Conservation (phyloP, 1,140 invertebrate species). For the Magallana angulata region DNA sequence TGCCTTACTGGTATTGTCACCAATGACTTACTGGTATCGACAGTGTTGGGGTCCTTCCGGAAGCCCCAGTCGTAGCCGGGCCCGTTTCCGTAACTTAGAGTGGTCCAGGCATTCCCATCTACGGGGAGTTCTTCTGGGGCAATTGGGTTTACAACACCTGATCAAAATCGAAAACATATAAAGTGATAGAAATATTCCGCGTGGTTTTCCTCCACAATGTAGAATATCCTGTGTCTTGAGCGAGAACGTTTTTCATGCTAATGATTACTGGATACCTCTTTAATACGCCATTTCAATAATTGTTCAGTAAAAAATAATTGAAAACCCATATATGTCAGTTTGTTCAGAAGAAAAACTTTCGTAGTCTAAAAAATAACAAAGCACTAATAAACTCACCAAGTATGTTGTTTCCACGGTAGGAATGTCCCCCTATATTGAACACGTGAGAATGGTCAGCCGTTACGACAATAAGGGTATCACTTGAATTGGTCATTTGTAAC, state of each 20-base stretch:
- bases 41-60: conserved; percentile 71
- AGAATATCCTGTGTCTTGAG: no score
- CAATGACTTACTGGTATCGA: conserved; percentile 65
- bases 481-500: conserved; percentile 81
- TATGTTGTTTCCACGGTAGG: conserved; percentile 73
- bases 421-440: conserved; percentile 74
- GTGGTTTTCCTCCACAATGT: no score
- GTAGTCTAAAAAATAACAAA: no score
- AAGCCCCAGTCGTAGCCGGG: conserved; percentile 73
- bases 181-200: no score
- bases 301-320: background rate
- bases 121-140: conserved; percentile 52
- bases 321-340: background rate
- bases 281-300: no score
- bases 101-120: conserved; percentile 74
- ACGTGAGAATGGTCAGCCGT: conserved; percentile 90
- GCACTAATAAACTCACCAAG: conserved; percentile 71
- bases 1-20: conserved; percentile 65
- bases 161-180: background rate
- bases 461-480: conserved; percentile 91
- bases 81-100: conserved; percentile 78
- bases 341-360: no score
- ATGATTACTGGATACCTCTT: no score
- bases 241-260: no score
- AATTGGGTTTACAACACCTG: conserved; percentile 43